phyloP scores from a whole-genome alignment of 2,113 vertebrate species.

The Oryzias celebensis region DNA sequence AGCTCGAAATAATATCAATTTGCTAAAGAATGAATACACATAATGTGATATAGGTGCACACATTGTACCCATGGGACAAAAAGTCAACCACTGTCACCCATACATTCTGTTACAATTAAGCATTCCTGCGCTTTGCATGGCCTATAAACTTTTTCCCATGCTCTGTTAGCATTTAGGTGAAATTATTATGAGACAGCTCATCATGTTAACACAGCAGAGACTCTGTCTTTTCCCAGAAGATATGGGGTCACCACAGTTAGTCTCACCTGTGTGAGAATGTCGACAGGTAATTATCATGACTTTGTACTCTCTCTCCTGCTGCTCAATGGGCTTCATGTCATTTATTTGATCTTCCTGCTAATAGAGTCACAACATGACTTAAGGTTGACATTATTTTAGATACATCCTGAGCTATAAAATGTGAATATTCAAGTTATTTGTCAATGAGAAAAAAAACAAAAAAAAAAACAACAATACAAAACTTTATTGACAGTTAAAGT shows the following conservation, averaged over 20 bases:
- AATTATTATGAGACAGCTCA: constrained; percentile 22
- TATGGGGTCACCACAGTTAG: constrained; percentile 32
- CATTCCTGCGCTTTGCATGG: constrained; percentile 10
- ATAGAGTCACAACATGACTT: not conserved
- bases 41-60: not conserved
- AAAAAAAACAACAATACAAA: too few species aligned
- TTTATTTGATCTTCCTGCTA: not conserved
- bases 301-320: constrained; percentile 31
- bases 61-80: not conserved
- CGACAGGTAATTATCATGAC: constrained; percentile 60
- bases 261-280: constrained; percentile 28
- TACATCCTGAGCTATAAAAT: not conserved
- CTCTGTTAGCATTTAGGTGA: constrained; percentile 29
- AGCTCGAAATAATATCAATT: constrained; percentile 1
- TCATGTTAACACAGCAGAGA: constrained; percentile 27
- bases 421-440: too few species aligned
- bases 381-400: constrained; percentile 9
- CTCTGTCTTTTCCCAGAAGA: constrained; percentile 21
- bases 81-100: too few species aligned
- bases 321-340: constrained; percentile 11
- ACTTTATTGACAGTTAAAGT: too few species aligned
- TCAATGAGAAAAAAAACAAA: too few species aligned
- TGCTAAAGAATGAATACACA: not conserved
- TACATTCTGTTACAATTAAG: constrained; percentile 8
- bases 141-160: constrained; percentile 10